A percentile compares a stretch with the other conserved stretches of the same genome.
phyloP scores from a whole-genome alignment of 2,797 vertebrate genomes.

The Alauda arvensis region DNA sequence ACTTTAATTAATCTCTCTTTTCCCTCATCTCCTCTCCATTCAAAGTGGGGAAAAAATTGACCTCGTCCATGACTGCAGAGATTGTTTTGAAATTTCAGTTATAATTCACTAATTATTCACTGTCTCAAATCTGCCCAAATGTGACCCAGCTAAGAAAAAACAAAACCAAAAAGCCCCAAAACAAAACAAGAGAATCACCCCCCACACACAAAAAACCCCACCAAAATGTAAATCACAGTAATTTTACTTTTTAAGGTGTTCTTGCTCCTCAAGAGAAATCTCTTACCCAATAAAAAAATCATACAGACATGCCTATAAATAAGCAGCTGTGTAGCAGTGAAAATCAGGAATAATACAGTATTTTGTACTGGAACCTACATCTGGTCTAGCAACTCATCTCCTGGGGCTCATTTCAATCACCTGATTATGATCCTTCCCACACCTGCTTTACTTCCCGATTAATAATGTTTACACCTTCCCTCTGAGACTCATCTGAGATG shows the following conservation, averaged over 20 bases:
- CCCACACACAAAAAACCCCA: too few species aligned
- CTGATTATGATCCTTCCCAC: neutral
- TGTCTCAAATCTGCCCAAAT: neutral
- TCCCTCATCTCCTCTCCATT: neutral
- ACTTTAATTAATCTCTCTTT: constrained; percentile 25
- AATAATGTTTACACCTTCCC: neutral
- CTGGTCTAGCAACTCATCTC: neutral
- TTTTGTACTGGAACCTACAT: neutral
- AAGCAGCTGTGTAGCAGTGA: neutral
- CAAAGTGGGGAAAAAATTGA: neutral
- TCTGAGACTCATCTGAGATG: neutral
- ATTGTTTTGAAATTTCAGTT: neutral
- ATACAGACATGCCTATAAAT: rapidly evolving
- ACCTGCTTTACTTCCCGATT: neutral
- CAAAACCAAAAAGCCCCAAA: too few species aligned
- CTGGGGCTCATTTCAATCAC: neutral
- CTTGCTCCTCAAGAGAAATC: neutral
- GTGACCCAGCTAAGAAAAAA: neutral
- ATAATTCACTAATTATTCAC: neutral
- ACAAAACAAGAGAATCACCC: neutral
- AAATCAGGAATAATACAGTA: neutral
- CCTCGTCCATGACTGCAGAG: neutral
- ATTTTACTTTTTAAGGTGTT: neutral
- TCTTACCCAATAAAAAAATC: neutral
- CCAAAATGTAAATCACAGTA: neutral